Evolutionary conservation across 2,113 vertebrate genomes (phyloP), one percentile per base, ranked within the genome.

Genomic region (Sorex araneus): DNA sequence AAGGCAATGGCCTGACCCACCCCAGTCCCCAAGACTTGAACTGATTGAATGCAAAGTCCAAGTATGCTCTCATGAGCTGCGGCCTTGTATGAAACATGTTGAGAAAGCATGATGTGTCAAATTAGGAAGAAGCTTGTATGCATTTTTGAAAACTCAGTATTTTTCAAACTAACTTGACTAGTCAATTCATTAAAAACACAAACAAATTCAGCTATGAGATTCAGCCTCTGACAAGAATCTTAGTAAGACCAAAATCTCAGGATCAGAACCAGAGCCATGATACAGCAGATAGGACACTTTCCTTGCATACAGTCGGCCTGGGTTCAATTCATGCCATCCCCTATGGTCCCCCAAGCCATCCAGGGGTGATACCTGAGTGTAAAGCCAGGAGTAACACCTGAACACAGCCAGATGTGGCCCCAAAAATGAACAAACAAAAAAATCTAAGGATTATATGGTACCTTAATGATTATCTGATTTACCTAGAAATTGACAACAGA

Each of bases 111-210:
- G 67, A 71, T 87, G 40, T 89, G 36, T 91, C 74, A 84, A 81
- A 89, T 43, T n/a, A 73, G 54, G 91, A 91, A 18, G 30, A 90
- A 92, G 21, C 80, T 4, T 45, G 19, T 91, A 84, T 84, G 79
- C 2, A 0, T n/a, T 87, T 77, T 90, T 87, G 73, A 91, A 84
- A 91, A 74, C 28, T 63, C 69, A 36, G 40, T 94, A 50, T 92
- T 89, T 96, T 90, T 67, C 69, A 57, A 80, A 87, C 63, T 60
- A 84, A 60, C 60, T 77, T 57, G 18, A 87, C 21, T 45, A 69
- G 79, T 76, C 85, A 89, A 81, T 77, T 91, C 30, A 77, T 76
- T 75, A 7, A 30, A 57, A 87, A 87, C 28, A 60, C 11, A 78
- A 73, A n/a, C n/a, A 71, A 96, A 84, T 84, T 84, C 30, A 47